Conservation (phyloP, 2,113 vertebrate species). For the Piaya cayana region DNA sequence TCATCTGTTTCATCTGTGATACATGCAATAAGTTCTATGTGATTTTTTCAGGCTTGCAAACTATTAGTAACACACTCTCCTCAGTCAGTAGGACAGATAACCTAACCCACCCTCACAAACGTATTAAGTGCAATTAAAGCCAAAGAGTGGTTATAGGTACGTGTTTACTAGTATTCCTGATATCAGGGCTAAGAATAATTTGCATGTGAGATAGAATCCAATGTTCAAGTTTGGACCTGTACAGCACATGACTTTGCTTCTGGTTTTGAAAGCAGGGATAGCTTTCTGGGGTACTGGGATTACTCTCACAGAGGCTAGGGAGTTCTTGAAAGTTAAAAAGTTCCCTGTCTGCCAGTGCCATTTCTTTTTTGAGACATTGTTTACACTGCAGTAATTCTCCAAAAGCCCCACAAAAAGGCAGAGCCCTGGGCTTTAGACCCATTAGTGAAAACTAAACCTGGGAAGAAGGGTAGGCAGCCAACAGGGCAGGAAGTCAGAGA, state of each 20-base stretch:
- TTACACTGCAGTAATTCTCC: not conserved
- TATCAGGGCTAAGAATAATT: not conserved
- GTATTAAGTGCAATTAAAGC: not conserved
- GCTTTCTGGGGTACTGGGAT: not conserved
- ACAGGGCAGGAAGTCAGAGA: not conserved
- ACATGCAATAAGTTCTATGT: not conserved
- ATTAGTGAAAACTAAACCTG: not conserved
- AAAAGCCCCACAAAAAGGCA: not conserved
- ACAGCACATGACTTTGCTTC: not conserved
- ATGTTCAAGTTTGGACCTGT: not conserved
- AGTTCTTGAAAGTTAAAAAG: not conserved
- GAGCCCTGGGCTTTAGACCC: not conserved
- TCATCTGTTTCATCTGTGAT: not conserved
- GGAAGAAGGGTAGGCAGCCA: not conserved
- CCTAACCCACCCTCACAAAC: not conserved
- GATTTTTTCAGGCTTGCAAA: not conserved
- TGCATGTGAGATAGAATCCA: not conserved
- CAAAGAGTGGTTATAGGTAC: not conserved
- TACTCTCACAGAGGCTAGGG: not conserved
- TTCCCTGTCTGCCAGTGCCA: not conserved
- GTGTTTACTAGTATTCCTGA: not conserved
- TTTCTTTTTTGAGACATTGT: not conserved
- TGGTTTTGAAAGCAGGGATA: not conserved
- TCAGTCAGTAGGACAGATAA: not conserved
- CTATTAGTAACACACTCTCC: not conserved